phyloP scores from a whole-genome alignment of 2,113 vertebrate genomes.

The Osmerus mordax region DNA sequence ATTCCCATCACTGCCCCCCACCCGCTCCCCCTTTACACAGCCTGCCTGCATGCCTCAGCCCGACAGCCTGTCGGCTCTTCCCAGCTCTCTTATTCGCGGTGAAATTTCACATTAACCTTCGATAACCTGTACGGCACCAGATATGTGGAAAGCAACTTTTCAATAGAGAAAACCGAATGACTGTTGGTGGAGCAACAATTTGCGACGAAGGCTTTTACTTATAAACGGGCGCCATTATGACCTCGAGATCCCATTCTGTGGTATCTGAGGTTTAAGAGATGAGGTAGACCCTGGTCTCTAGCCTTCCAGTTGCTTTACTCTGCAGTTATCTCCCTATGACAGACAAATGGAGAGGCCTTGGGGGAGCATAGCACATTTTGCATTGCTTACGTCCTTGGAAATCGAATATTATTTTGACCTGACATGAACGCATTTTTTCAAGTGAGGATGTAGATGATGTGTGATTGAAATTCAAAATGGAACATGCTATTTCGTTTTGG shows the following conservation, averaged over 20 bases:
- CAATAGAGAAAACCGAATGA: slow-evolving; percentile 38
- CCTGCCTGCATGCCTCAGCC: slow-evolving; percentile 10
- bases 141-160: slow-evolving; percentile 50
- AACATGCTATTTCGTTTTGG: not conserved
- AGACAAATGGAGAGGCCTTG: slow-evolving; percentile 31
- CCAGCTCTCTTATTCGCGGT: slow-evolving; percentile 46
- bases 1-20: slow-evolving; percentile 57
- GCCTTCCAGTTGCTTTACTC: slow-evolving; percentile 11
- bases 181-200: slow-evolving; percentile 56
- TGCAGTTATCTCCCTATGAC: slow-evolving; percentile 47
- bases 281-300: slow-evolving; percentile 48
- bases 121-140: slow-evolving; percentile 36
- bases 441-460: too few relatives aligned
- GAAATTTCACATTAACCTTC: slow-evolving; percentile 67
- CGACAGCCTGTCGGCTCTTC: slow-evolving; percentile 26
- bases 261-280: slow-evolving; percentile 55
- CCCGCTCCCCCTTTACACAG: slow-evolving; percentile 22
- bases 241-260: slow-evolving; percentile 56
- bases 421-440: too few relatives aligned
- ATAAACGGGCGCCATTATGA: slow-evolving; percentile 30
- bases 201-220: slow-evolving; percentile 42
- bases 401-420: too few relatives aligned
- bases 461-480: not conserved
- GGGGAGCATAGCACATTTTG: slow-evolving; percentile 10
- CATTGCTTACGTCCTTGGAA: not conserved